Base-by-base conservation (phyloP, 1,140 invertebrate genomes). In the Lithobius niger region DNA sequence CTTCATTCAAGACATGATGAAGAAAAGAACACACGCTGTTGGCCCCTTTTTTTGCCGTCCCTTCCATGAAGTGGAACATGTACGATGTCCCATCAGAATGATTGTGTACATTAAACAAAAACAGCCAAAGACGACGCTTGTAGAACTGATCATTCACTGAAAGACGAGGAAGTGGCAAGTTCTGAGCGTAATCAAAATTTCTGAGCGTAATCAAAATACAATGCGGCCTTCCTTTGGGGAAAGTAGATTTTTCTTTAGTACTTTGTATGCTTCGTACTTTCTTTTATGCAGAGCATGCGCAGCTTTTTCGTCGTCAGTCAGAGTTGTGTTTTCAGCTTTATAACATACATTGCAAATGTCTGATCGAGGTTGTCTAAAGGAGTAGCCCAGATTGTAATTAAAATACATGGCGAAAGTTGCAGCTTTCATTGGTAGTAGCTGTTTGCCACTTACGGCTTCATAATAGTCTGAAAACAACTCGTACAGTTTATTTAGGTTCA, bases 11-110 rank as follows among this genome's bases (percentile, higher is more conserved):
- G 31, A n/a, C 31, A 10, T 36, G 6, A 36, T 36, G n/a, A 6
- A 36, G n/a, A 36, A 36, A 36, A 36, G 57, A 58, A 50, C 55
- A 64, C 52, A 65, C 63, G 56, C 64, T 64, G 61, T 66, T 56
- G 40, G 62, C 59, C 26, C 48, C 58, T 59, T 59, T 59, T 44
- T 59, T 61, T 25, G 52, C 61, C 53, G 54, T 40, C 21, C 61
- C 63, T 55, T 64, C 63, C 4, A 21, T 4, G 18, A 4, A 6
- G 4, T 16, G 16, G 19, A 18, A 4, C 6, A 45, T 18, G 4
- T 13, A 6, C 16, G 43, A 4, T 45, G 16, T 45, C 6, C 22
- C 18, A 19, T 45, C 22, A 18, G 4, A 6, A 18, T 18, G 16
- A 19, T 45, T 19, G 22, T 19, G 18, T 18, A 45, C 43, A 19